Conservation (phyloP, 53 echinoderm and acorn worm genomes). For the Apostichopus leukothele region DNA sequence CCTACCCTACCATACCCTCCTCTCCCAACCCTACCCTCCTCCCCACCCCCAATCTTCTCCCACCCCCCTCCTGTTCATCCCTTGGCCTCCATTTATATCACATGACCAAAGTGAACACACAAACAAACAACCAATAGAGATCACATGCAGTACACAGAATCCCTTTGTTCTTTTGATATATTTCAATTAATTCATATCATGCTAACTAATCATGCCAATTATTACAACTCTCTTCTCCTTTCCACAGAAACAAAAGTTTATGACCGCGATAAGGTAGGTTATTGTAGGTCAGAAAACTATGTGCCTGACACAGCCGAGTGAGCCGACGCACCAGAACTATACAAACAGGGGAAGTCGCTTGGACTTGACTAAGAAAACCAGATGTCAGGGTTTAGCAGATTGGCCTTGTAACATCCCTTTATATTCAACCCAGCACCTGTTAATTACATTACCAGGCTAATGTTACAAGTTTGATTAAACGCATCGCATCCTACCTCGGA, state of each 20-base stretch:
- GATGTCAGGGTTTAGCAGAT: conserved; percentile 41
- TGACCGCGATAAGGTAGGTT: conserved; percentile 8
- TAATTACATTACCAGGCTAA: conserved; percentile 33
- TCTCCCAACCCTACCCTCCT: too few relatives aligned
- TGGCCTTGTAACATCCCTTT: conserved; percentile 41
- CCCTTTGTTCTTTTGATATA: not conserved
- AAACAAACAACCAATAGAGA: not conserved
- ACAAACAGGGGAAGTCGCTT: conserved; percentile 42
- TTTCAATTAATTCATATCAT: not conserved
- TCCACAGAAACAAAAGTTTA: not conserved
- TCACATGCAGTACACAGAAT: not conserved
- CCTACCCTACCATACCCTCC: too few relatives aligned
- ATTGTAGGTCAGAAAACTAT: conserved; percentile 21
- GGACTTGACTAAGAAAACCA: conserved; percentile 17
- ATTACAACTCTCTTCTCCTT: not conserved
- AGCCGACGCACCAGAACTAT: conserved; percentile 14
- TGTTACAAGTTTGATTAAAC: conserved; percentile 45
- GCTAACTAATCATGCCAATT: not conserved
- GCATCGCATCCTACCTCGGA: not conserved
- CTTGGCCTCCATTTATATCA: too few relatives aligned
- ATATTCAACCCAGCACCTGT: conserved; percentile 8
- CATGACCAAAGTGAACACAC: too few relatives aligned
- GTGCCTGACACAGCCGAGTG: not conserved
- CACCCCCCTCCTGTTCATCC: too few relatives aligned
- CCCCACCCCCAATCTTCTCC: too few relatives aligned